Base-by-base conservation (phyloP, 2,113 vertebrate species). In the Rostratula benghalensis region DNA sequence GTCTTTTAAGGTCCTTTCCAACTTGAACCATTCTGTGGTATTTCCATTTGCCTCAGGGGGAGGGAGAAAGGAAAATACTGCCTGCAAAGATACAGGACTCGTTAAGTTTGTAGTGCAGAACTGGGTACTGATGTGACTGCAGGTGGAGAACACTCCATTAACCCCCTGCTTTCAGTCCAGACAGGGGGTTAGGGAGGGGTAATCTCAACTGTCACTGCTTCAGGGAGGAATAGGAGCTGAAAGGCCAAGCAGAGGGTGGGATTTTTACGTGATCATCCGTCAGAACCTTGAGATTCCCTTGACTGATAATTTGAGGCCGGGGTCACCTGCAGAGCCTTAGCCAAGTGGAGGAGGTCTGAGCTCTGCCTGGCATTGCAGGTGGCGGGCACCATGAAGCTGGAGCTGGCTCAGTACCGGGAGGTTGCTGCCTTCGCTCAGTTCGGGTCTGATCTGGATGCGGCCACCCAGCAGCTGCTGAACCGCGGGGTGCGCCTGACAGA, bases 381-480 rank as follows among this genome's bases (percentile, higher is more conserved):
- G 98, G 99, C 99, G 1, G 99, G 99, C 97, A 99, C 99, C 95
- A 99, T 99, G 99, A 99, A 99, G 97, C 98, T 99, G 96, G 99
- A 99, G 93, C 73, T 99, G 97, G 99, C 99, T 92, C 99, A 99
- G 98, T 99, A 99, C 90, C 99, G 99, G 85, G 99, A 99, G 94
- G 99, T 99, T 4, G 99, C 99, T 63, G 99, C 99, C 76, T 99
- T 99, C 9, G 99, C 99, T 53, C 99, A 99, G 97, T 99, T 99
- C 0, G 99, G 99, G 31, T 99, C 99, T 84, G 99, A 99, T 93
- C 96, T 99, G 75, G 99, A 99, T 23, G 99, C 99, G 31, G 98
- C 99, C 89, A 99, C 99, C 5, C 99, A 99, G 53, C 99, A 99
- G 89, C 98, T 99, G 70, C 96, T 99, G 78, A 99, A 99, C 97